Percentiles rank a stretch among this genome's conserved stretches.
phyloP scores from a whole-genome alignment of 2,888 invertebrate genomes.

The Tortrix viridana region DNA sequence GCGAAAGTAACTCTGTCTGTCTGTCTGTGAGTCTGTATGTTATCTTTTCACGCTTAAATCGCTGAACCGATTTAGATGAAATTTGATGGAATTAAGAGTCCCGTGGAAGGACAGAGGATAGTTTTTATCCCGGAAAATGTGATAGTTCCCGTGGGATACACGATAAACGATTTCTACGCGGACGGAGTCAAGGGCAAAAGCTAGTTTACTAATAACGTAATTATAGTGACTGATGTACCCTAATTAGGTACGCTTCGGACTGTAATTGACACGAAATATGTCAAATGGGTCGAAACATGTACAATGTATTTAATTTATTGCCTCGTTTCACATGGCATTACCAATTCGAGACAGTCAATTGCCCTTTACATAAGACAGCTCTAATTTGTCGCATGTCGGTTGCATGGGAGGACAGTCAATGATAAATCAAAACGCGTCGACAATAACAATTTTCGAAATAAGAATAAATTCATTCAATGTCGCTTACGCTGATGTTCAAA shows the following conservation, averaged over 20 bases:
- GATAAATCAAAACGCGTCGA: neutral
- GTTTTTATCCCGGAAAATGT: too few species aligned
- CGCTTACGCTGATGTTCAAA: constrained; percentile 9
- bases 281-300: constrained; percentile 12
- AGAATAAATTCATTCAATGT: neutral
- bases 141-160: too few species aligned
- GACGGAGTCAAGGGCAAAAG: too few species aligned
- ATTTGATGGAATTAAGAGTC: too few species aligned
- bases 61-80: too few species aligned
- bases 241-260: constrained; percentile 13
- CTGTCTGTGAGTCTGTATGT: too few species aligned
- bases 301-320: constrained; percentile 8
- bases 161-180: too few species aligned
- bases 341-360: neutral
- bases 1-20: too few species aligned
- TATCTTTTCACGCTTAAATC: too few species aligned
- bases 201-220: constrained; percentile 20
- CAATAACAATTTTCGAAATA: constrained; percentile 1
- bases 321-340: neutral
- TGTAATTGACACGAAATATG: constrained; percentile 18
- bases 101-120: too few species aligned
- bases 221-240: constrained; percentile 21
- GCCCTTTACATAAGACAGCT: constrained; percentile 3
- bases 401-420: neutral
- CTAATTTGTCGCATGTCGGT: neutral